Base-by-base conservation (phyloP, 2,797 vertebrate species). In the Tympanoctomys barrerae region DNA sequence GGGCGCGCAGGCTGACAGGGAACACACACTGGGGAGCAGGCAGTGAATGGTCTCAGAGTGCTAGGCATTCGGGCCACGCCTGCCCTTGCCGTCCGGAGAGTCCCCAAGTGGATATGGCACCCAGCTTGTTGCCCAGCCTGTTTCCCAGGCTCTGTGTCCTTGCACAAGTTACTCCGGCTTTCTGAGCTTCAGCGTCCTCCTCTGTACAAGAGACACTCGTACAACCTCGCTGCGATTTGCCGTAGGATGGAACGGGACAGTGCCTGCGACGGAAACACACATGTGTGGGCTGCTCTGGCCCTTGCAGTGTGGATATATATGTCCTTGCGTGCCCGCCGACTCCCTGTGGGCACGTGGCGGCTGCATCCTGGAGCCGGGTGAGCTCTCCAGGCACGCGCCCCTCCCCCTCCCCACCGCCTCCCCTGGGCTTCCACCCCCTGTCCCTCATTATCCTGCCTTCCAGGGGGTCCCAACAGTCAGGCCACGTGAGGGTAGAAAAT, bases 311-410 rank as follows among this genome's bases (percentile, higher is more conserved):
- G 36, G 85, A 96, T 88, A 85, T 66, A 93, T 84, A 31, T 77
- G 46, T 96, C 82, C 92, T 46, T 26, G 61, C 68, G 89, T 80
- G 79, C 87, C 93, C 93, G 93, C 89, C 2, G 31, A 70, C 80
- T 89, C 88, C 95, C 91, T 75, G 80, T 66, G 59, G 68, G 82
- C 89, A 77, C 62, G 95, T 87, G 96, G 90, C 21, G 3, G 84
- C 82, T 90, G 71, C 93, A 22, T 84, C 94, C 71, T 28, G 82
- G 90, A 96, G 82, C 28, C 36, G 26, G 7, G 68, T 31, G 89
- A 90, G 54, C 70, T 46, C 91, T 81, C 87, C 90, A 75, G 68
- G 68, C 90, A 36, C 24, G 80, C 64, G 49, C 5, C 5, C 86
- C 79, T 73, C 57, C 88, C 54, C 84, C 75, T 4, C 39, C 14